Conservation (phyloP, 2,888 invertebrate species). For the Caenorhabditis angaria region DNA sequence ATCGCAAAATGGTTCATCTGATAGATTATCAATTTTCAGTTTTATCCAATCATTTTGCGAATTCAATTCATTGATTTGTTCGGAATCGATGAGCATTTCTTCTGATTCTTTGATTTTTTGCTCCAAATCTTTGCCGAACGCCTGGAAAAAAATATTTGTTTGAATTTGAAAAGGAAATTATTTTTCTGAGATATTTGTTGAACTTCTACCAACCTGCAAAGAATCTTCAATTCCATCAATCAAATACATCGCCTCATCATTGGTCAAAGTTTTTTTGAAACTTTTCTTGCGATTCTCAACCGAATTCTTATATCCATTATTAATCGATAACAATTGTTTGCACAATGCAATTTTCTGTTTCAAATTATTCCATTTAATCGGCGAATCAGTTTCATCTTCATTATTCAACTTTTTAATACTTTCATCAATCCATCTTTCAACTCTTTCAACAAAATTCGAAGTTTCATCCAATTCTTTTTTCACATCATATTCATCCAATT, state of each 20-base stretch:
- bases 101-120: slow-evolving; percentile 11
- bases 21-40: slow-evolving; percentile 14
- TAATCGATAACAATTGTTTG: slow-evolving; percentile 15
- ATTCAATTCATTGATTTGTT: slow-evolving; percentile 19
- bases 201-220: slow-evolving; percentile 8
- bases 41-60: slow-evolving; percentile 34
- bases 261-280: neutral
- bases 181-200: neutral
- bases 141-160: neutral
- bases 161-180: neutral
- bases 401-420: slow-evolving; percentile 14
- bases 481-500: slow-evolving; percentile 3
- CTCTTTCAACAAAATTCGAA: slow-evolving; percentile 25
- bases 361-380: neutral
- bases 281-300: slow-evolving; percentile 9
- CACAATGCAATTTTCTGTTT: slow-evolving; percentile 8
- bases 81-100: slow-evolving; percentile 1
- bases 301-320: slow-evolving; percentile 9
- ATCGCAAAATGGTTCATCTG: slow-evolving; percentile 19
- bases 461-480: slow-evolving; percentile 12
- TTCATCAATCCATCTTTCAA: slow-evolving; percentile 22
- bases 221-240: slow-evolving; percentile 18
- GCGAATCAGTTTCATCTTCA: slow-evolving; percentile 19
- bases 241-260: slow-evolving; percentile 11
- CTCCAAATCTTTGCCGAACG: slow-evolving; percentile 1